Percentiles rank a stretch among this genome's conserved stretches.
phyloP scores from a whole-genome alignment of 2,113 vertebrate genomes.

The Chloropsis cyanopogon region DNA sequence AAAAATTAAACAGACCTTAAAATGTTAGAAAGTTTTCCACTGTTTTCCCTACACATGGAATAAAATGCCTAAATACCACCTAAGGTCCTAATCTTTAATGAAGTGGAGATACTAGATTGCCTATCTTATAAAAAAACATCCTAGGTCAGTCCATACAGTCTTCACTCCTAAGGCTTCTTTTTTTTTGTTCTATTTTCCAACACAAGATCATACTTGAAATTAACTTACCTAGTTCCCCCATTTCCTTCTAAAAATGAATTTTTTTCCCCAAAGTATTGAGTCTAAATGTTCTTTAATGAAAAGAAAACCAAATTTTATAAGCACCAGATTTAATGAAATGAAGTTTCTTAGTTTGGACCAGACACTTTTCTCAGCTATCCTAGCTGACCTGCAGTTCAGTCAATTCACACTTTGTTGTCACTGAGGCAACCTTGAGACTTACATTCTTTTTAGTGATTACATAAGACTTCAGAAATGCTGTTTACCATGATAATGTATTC shows the following conservation, averaged over 20 bases:
- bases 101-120: background rate
- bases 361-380: background rate
- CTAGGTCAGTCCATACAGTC: background rate
- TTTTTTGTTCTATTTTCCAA: background rate
- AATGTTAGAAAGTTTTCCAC: background rate
- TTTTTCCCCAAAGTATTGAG: background rate
- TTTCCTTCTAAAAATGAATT: background rate
- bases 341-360: background rate
- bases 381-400: background rate
- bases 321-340: background rate
- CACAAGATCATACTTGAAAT: background rate
- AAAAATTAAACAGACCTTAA: background rate
- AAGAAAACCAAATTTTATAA: background rate
- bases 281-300: background rate
- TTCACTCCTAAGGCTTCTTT: background rate
- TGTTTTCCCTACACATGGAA: background rate
- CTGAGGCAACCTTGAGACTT: background rate
- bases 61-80: background rate
- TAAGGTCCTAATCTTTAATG: background rate
- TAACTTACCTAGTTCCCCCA: background rate
- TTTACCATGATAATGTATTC: background rate
- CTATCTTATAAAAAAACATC: background rate
- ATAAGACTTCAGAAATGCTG: background rate
- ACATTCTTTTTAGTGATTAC: background rate
- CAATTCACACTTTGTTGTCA: background rate